Conservation (phyloP, 1,140 invertebrate species). For the Rhizoglyphus robini region DNA sequence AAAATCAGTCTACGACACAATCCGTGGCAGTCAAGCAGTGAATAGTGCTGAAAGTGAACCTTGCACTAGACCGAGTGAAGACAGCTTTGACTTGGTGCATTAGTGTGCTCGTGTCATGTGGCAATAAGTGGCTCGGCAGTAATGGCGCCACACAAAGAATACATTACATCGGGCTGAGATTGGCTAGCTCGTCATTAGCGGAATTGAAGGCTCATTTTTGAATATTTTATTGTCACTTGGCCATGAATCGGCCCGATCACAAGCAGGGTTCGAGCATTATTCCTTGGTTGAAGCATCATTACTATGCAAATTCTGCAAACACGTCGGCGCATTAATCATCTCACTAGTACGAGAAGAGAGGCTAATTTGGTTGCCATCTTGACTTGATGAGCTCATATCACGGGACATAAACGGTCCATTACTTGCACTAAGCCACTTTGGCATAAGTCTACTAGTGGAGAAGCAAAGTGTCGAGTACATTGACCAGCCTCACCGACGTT, state of each 20-base stretch:
- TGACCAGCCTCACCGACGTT: conserved; percentile 5
- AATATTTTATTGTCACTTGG: conserved; percentile 10
- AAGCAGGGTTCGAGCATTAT: not conserved
- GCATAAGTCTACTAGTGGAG: not conserved
- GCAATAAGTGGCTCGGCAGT: not conserved
- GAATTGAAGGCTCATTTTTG: not conserved
- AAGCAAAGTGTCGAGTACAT: conserved; percentile 5
- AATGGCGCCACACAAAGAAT: not conserved
- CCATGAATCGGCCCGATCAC: not conserved
- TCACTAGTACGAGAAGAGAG: not conserved
- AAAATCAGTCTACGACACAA: too few species aligned
- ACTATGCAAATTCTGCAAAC: not conserved
- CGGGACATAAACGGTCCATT: not conserved
- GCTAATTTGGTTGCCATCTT: conserved; percentile 11
- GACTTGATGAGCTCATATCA: conserved; percentile 11
- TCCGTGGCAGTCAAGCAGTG: too few species aligned
- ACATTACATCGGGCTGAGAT: not conserved
- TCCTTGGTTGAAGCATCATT: not conserved
- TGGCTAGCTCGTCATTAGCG: not conserved
- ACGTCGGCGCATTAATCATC: conserved; percentile 9
- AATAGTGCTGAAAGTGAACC: too few species aligned
- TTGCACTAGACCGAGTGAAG: too few species aligned
- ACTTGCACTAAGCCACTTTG: not conserved
- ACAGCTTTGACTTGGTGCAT: too few species aligned
- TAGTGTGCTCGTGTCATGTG: not conserved